These are phyloP conservation scores for Tortrix viridana DNA, from an alignment of 2,888 invertebrate species.

Conservation along the genomic window DNA sequence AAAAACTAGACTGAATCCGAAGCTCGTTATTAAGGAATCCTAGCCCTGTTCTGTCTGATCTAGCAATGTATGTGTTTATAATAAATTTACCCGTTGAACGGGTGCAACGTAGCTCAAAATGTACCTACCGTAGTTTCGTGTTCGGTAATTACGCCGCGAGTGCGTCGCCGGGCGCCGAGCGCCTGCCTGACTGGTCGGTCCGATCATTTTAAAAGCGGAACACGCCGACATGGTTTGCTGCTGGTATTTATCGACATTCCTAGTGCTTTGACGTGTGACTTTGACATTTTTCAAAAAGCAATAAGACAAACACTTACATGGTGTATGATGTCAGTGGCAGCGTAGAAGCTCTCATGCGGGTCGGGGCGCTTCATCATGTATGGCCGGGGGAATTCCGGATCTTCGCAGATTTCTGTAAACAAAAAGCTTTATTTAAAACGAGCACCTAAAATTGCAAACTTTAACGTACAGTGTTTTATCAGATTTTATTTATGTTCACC, in stretches of 20 bases:
- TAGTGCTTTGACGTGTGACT: background rate
- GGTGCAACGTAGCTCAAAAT: no score
- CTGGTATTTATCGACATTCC: background rate
- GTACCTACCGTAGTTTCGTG: background rate
- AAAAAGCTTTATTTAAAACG: slow-evolving; percentile 36
- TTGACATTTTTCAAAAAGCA: no score
- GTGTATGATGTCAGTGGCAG: slow-evolving; percentile 90
- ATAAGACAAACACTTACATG: slow-evolving; percentile 68
- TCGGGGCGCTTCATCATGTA: slow-evolving; percentile 80
- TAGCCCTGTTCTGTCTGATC: no score
- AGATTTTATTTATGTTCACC: no score
- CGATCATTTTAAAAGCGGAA: background rate
- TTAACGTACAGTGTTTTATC: no score
- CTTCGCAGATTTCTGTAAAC: slow-evolving; percentile 75
- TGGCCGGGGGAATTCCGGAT: slow-evolving; percentile 74
- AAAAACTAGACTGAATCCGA: no score
- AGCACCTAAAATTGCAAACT: background rate
- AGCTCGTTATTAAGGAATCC: no score
- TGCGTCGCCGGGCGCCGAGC: background rate
- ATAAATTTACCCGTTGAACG: no score
- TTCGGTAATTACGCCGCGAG: background rate
- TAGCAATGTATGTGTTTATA: no score
- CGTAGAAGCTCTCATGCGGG: slow-evolving; percentile 87
- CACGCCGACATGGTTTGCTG: background rate
- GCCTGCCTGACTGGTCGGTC: background rate